Base-by-base conservation (phyloP, 2,113 vertebrate species). In the Dendropsophus ebraccatus region DNA sequence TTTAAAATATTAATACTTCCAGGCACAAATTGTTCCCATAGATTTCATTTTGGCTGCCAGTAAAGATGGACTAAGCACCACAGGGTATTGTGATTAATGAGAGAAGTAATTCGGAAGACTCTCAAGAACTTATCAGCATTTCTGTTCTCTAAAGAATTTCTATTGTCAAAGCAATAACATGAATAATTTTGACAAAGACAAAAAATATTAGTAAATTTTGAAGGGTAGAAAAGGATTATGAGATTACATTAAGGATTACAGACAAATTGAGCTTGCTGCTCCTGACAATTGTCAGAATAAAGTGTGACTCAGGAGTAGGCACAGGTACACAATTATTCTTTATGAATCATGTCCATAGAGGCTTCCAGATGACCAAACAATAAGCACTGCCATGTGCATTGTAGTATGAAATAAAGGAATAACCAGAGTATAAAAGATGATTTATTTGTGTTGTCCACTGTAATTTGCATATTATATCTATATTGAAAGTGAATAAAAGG, bases 131-230 rank as follows among this genome's bases (percentile, higher is more conserved):
- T 83, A 80, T 80, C 77, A 80, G 77, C 77, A 80, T 41, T 80
- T 28, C 41, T 14, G 25, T 49, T 72, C 30, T 72, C 81, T 72
- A n/a, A 70, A 73, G 67, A 83, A 73, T 54, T 35, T n/a, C 52
- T 30, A 65, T 82, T 82, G 62, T 72, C 65, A 72, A 82, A 82
- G 41, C 65, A 83, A 72, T 83, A 83, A 73, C 65, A 83, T 73
- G 49, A 83, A 83, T 83, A 70, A 83, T 83, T 72, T 54, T 19
- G 32, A 35, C 47, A 52, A 21, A 82, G 81, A 69, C 65, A 82
- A 72, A 70, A 50, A 56, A 72, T 72, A 25, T 47, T 45, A 75
- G 47, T n/a, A 23, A 30, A 37, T 52, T 52, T 83, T 17, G 12
- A 35, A 54, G 21, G 23, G 50, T 35, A n/a, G 67, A 72, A 30